Base-by-base conservation (phyloP, 2,797 vertebrate species). In the Phoxinus dragarum region DNA sequence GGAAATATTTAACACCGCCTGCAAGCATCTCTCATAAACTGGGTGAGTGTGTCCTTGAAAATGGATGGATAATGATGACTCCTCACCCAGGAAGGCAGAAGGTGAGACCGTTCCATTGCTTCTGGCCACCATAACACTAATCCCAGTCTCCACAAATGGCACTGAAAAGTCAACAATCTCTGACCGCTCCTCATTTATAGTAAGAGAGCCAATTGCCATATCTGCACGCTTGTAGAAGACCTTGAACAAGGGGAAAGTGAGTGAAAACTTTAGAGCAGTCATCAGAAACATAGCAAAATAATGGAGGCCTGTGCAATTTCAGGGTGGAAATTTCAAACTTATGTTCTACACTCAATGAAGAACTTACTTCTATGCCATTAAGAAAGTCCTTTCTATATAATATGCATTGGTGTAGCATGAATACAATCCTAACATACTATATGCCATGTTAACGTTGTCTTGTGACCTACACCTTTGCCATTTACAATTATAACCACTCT, bases 121-220 rank as follows among this genome's bases (percentile, higher is more conserved):
- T 59, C 98, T 95, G 11, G 98, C 97, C 31, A 99, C 98, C 97
- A 99, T 98, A 84, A 99, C 98, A 0, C 98, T 99, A 94, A 99
- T 99, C 85, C 98, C 98, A 0, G 98, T 99, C 93, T 99, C 98
- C 80, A 99, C 98, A 1, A 99, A 99, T 84, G 98, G 98, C 89
- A 99, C 98, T 0, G 98, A 99, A 95, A 99, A 99, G 91, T 99
- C 98, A 69, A 99, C 97, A 5, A 99, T 97, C 92, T 99, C 98
- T 0, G 98, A 99, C 36, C 98, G 97, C 88, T 99, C 98, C 89
- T 99, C 98, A 0, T 99, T 99, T 93, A 99, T 99, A 68, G 98
- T 99, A 85, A 99, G 97, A 2, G 98, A 99, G 80, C 98, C 98
- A 0, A 99, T 99, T 92, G 98, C 98, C 97, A 99, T 98, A 93